Conservation (phyloP, 2,113 vertebrate species). For the Dolichallabes microphthalmus region DNA sequence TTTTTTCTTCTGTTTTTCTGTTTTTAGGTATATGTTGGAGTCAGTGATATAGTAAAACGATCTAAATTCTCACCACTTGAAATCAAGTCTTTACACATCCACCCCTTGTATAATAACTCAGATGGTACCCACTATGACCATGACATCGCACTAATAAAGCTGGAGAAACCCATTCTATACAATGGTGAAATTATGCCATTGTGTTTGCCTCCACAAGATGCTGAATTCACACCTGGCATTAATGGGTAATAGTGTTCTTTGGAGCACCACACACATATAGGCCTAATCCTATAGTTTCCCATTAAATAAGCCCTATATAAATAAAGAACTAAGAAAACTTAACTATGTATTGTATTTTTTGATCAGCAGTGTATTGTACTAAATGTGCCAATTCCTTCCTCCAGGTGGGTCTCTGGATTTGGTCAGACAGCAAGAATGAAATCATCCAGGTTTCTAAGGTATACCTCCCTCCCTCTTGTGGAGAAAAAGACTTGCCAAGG, state of each 20-base stretch:
- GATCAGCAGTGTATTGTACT: background rate
- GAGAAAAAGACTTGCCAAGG: constrained; percentile 38
- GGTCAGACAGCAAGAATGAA: background rate
- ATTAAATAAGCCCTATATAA: background rate
- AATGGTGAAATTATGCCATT: constrained; percentile 61
- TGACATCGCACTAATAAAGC: constrained; percentile 68
- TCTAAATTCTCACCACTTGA: accelerated
- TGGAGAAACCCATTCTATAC: constrained; percentile 55
- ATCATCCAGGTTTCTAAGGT: constrained; percentile 54
- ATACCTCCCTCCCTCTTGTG: constrained; percentile 60
- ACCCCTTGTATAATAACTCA: constrained; percentile 56
- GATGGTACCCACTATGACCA: background rate
- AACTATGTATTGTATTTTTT: background rate
- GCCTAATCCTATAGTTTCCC: background rate
- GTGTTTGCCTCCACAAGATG: constrained; percentile 59
- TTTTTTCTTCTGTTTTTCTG: background rate
- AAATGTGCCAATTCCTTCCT: background rate
- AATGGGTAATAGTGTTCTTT: constrained; percentile 57
- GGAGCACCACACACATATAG: background rate
- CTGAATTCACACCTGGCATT: background rate
- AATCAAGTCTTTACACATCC: constrained; percentile 54
- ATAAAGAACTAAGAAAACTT: background rate
- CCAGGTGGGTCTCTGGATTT: constrained; percentile 64
- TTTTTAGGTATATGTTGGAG: constrained; percentile 14
- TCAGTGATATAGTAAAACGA: background rate